Base-by-base conservation (phyloP, 2,113 vertebrate species). In the Calyptomena viridis region DNA sequence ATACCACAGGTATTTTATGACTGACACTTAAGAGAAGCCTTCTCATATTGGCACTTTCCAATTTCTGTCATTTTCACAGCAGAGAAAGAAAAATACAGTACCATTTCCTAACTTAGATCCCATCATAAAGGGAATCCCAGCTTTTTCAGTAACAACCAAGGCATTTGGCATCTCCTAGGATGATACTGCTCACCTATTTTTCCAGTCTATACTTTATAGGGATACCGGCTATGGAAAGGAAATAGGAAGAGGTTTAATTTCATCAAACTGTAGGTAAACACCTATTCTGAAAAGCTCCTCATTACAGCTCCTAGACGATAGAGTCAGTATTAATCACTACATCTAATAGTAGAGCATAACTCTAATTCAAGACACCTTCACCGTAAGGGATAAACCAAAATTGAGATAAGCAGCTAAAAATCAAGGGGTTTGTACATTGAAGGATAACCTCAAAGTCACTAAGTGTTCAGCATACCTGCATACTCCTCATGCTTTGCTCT, bases 401-500 rank as follows among this genome's bases (percentile, higher is more conserved):
- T 12, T 14, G 49, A 7, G 15, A 69, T 21, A 64, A 63, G 11
- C 30, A 86, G 27, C 35, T 78, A 78, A 86, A 87, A 84, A 55
- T 14, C 1, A 19, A 49, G 12, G 12, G 37, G 1, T 22, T n/a
- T 82, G 2, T 40, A 33, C 3, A 14, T 1, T 2, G 19, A 73
- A 84, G 5, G 14, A 68, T 66, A 73, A 64, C 9, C n/a, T 56
- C 25, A 76, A 71, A 92, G 31, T 58, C 53, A 75, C 6, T 11
- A 15, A 52, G 3, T 2, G 3, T 1, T 44, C 55, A 42, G 42
- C 10, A 44, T 53, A 59, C 39, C 39, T 39, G 2, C 47, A 31
- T 13, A 15, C 11, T 40, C 19, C 23, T 79, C 12, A 24, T 42
- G 10, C 9, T 50, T 64, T 7, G 2, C 4, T 59, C 44, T 46